phyloP scores from a whole-genome alignment of 2,113 vertebrate genomes.

The Todiramphus saurophagus region DNA sequence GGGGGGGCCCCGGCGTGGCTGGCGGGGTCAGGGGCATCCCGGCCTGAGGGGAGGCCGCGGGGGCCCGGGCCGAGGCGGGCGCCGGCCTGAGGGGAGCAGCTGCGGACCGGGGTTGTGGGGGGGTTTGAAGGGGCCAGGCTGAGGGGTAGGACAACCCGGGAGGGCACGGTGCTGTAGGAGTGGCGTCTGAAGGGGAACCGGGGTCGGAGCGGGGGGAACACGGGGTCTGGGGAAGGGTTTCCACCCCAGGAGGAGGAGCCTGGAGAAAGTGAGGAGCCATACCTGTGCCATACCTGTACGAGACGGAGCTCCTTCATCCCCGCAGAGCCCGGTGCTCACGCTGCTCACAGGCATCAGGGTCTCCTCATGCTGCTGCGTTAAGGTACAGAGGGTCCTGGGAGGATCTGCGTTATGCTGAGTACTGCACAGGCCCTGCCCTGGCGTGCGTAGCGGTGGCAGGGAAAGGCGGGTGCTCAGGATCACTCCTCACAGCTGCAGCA shows the following conservation, averaged over 20 bases:
- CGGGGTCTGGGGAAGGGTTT: neutral
- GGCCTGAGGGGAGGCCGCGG: neutral
- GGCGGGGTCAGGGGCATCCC: too few species aligned
- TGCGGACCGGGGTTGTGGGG: too few species aligned
- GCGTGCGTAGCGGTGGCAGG: neutral
- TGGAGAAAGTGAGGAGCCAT: too few species aligned
- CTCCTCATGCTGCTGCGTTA: fast-evolving
- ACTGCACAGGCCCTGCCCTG: fast-evolving
- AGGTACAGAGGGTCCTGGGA: fast-evolving
- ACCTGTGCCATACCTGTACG: fast-evolving
- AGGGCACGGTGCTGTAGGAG: neutral
- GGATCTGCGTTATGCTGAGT: fast-evolving
- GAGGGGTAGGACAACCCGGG: neutral
- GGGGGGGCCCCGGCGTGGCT: neutral
- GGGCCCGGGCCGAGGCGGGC: neutral
- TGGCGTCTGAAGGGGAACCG: neutral
- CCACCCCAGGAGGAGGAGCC: too few species aligned
- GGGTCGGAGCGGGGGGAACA: neutral
- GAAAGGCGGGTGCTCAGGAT: too few species aligned
- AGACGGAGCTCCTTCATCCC: neutral
- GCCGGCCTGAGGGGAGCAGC: neutral
- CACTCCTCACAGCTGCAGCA: fast-evolving
- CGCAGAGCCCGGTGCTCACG: neutral
- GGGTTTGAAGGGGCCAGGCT: neutral
- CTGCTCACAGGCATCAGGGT: fast-evolving